These are phyloP conservation scores for Blomia tropicalis DNA, from an alignment of 2,888 invertebrate species.

Conservation along the genomic window DNA sequence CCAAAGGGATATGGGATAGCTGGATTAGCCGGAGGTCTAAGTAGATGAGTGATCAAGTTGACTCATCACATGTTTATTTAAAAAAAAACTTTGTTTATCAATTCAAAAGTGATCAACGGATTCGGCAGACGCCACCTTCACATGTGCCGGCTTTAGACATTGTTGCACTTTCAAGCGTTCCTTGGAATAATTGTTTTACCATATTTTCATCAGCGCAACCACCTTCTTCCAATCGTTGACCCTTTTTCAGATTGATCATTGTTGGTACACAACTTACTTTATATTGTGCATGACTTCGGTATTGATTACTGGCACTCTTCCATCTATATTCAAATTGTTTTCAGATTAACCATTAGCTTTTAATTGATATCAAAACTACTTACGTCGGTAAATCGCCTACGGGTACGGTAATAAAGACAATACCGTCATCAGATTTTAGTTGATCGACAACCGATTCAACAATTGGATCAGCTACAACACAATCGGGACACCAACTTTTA, in stretches of 20 bases:
- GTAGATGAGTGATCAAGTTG: no score
- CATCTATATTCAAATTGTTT: constrained; percentile 48
- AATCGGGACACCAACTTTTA: constrained; percentile 75
- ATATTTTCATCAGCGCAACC: neutral
- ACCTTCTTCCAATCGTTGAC: constrained; percentile 2
- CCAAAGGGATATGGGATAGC: no score
- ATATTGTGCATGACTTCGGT: constrained; percentile 55
- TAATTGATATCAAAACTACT: constrained; percentile 6
- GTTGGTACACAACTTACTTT: constrained; percentile 66
- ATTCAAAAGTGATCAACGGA: neutral
- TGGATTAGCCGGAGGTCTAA: no score
- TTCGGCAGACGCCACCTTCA: constrained; percentile 1
- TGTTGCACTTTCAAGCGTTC: neutral
- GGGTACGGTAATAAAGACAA: constrained; percentile 13
- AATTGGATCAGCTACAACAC: constrained; percentile 34
- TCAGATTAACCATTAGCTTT: neutral
- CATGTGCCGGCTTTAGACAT: constrained; percentile 3
- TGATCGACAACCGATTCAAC: constrained; percentile 3
- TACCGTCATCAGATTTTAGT: neutral
- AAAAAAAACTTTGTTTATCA: no score
- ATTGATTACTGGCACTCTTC: constrained; percentile 64
- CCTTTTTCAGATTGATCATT: constrained; percentile 46
- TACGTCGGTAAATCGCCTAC: constrained; percentile 19
- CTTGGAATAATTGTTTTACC: constrained; percentile 1
- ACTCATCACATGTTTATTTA: no score